Evolutionary conservation across 2,797 vertebrate species (phyloP).

Genomic region (Antrozous pallidus): DNA sequence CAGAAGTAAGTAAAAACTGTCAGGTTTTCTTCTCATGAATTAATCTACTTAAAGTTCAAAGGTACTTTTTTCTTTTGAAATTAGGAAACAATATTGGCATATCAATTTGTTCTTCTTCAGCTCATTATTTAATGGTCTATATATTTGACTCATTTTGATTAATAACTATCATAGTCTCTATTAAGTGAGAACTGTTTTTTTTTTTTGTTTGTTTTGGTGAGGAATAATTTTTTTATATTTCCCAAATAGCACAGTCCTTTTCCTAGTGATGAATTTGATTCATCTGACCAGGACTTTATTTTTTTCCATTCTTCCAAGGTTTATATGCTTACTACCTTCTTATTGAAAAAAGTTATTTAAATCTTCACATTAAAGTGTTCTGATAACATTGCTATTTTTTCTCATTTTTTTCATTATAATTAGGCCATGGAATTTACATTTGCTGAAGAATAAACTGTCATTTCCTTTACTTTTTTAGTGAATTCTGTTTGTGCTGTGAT

Average conservation of each 20-base stretch:
- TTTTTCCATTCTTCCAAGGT: slow-evolving; percentile 1
- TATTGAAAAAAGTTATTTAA: slow-evolving; percentile 28
- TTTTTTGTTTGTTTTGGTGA: not conserved
- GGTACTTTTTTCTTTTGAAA: not conserved
- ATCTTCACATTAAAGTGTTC: not conserved
- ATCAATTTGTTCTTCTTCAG: not conserved
- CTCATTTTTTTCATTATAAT: slow-evolving; percentile 4
- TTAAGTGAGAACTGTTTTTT: not conserved
- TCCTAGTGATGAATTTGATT: slow-evolving; percentile 24
- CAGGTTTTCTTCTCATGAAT: slow-evolving; percentile 24
- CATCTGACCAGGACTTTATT: not conserved
- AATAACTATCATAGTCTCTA: not conserved
- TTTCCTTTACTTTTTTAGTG: not conserved
- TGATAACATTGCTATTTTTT: slow-evolving; percentile 31
- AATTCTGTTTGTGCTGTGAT: not conserved
- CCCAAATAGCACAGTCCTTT: not conserved
- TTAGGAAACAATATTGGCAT: not conserved
- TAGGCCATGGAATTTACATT: not conserved
- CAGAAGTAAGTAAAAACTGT: not conserved
- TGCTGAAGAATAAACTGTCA: not conserved
- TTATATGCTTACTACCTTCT: not conserved
- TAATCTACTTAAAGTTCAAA: not conserved
- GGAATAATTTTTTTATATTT: slow-evolving; percentile 4
- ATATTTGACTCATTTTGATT: not conserved
- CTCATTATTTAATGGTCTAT: not conserved